These are phyloP conservation scores for Lacanobia wlatinum DNA, from an alignment of 2,888 invertebrate species.

Conservation along the genomic window DNA sequence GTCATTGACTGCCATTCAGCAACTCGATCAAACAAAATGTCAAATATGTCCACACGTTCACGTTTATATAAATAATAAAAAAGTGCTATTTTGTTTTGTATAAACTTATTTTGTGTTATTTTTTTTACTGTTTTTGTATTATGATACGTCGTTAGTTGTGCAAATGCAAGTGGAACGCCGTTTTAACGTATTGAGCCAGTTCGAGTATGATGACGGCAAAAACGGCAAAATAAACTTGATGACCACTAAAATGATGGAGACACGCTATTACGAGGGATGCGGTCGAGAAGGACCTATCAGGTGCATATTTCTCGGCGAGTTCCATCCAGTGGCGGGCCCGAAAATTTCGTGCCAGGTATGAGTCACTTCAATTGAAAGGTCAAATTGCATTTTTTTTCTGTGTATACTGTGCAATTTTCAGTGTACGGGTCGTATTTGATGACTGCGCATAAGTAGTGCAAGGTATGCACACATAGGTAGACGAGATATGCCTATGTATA, in stretches of 20 bases:
- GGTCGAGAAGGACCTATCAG: conserved; percentile 94
- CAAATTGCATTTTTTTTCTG: conserved; percentile 30
- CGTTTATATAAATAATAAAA: conserved; percentile 25
- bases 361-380: conserved; percentile 42
- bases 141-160: conserved; percentile 65
- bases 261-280: conserved; percentile 91
- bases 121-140: conserved; percentile 53
- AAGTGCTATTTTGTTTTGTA: conserved; percentile 41
- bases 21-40: conserved; percentile 47
- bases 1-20: conserved; percentile 33
- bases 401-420: conserved; percentile 11
- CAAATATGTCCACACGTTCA: conserved; percentile 58
- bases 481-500: conserved; percentile 13
- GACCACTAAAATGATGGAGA: conserved; percentile 84
- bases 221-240: conserved; percentile 71
- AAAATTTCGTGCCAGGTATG: conserved; percentile 96
- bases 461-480: conserved; percentile 1
- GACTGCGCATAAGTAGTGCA: conserved; percentile 34
- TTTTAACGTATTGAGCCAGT: conserved; percentile 63
- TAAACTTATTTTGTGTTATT: conserved; percentile 46
- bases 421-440: conserved; percentile 6
- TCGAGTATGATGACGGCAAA: conserved; percentile 71
- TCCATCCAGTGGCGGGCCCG: conserved; percentile 95
- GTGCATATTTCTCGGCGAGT: conserved; percentile 95
- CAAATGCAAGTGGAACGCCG: conserved; percentile 73